These are phyloP conservation scores for Drosophila anomalata DNA, from an alignment of 2,888 invertebrate species.

Conservation along the genomic window DNA sequence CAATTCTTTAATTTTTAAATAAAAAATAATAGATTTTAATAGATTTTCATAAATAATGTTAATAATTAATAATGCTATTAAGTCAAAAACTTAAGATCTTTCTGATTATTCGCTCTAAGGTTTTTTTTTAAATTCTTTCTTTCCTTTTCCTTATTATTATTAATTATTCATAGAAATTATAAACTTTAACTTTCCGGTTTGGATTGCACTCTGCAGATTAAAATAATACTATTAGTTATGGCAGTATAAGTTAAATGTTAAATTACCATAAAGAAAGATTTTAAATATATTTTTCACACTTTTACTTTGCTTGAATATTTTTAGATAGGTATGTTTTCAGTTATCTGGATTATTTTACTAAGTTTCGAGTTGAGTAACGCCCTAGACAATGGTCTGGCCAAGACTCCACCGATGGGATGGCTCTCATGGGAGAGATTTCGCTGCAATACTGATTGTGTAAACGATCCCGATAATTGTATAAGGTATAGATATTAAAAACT, in stretches of 20 bases:
- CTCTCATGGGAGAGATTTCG: conserved; percentile 88
- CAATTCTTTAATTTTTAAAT: background rate
- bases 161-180: too few species aligned
- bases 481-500: conserved; percentile 82
- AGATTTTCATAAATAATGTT: background rate
- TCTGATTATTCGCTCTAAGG: too few species aligned
- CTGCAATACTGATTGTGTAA: conserved; percentile 86
- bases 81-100: background rate
- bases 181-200: too few species aligned
- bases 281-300: background rate
- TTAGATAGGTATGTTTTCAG: conserved; percentile 29
- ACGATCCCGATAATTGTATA: conserved; percentile 87
- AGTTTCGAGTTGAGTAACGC: conserved; percentile 45
- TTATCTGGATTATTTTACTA: conserved; percentile 29
- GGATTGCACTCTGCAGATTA: too few species aligned
- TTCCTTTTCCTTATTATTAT: too few species aligned
- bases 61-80: background rate
- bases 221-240: background rate
- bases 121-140: too few species aligned
- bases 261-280: background rate
- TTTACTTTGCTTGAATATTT: background rate
- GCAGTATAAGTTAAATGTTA: background rate
- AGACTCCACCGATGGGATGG: conserved; percentile 89
- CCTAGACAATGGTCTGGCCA: conserved; percentile 87
- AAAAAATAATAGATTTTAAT: background rate